A percentile compares a stretch with the other conserved stretches of the same genome.
phyloP scores from a whole-genome alignment of 2,888 invertebrate genomes.

The Folsomia manolachei region DNA sequence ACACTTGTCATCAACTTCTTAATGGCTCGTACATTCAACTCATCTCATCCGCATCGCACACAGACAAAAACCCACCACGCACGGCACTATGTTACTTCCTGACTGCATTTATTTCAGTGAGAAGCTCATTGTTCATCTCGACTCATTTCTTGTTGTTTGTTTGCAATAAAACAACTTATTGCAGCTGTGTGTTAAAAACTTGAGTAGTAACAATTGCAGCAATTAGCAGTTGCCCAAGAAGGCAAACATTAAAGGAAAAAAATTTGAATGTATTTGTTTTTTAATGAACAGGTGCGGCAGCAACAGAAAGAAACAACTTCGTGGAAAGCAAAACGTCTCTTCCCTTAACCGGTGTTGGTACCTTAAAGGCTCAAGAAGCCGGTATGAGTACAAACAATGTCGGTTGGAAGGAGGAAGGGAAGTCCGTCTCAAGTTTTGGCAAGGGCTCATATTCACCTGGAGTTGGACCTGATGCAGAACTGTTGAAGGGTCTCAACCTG shows the following conservation, averaged over 20 bases:
- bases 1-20: constrained; percentile 21
- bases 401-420: not conserved
- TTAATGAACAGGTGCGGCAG: constrained; percentile 27
- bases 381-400: not conserved
- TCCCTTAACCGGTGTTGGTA: no score
- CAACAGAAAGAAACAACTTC: not conserved
- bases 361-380: no score
- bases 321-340: not conserved
- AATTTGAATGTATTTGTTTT: constrained; percentile 26
- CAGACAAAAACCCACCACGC: not conserved
- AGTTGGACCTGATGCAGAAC: not conserved
- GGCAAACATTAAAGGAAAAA: constrained; percentile 1
- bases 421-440: not conserved
- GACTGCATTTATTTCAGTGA: no score
- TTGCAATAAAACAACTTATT: not conserved
- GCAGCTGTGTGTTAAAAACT: constrained; percentile 1
- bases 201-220: constrained; percentile 11
- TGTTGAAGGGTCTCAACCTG: constrained; percentile 7
- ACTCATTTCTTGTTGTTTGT: not conserved
- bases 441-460: not conserved
- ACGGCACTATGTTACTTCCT: no score
- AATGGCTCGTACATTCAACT: constrained; percentile 9
- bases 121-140: constrained; percentile 13
- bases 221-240: constrained; percentile 16
- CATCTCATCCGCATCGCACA: constrained; percentile 9